Evolutionary conservation across 92 coral and sea anemone species (phyloP), one percentile per base, ranked within the genome.

Genomic region (Phenganax stokvisi): DNA sequence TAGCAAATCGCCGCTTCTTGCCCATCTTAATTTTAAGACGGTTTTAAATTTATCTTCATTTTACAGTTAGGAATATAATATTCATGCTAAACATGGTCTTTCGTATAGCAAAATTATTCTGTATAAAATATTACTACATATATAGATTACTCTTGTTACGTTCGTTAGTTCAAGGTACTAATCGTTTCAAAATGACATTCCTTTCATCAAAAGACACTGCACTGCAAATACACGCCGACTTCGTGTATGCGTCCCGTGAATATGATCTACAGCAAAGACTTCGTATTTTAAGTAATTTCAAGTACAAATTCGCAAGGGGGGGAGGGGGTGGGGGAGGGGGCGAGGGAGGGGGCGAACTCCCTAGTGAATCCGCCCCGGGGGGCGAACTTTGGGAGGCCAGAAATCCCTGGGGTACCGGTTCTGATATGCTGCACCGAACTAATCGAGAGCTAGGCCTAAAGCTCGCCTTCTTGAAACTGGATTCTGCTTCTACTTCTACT

Each of bases 121-220:
- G 73, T 3, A 68, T 68, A 68, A 68, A 68, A 68, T 61, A 68
- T 68, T 30, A 68, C 73, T 68, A 68, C 73, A 68, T 68, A 37
- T 37, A 37, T 37, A 37, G 47, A 37, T 37, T 37, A 37, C 47
- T 68, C 16, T 3, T 53, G 30, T 68, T 68, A 68, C 47, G 47
- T 12, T 68, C 13, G 73, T 68, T 37, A 30, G 53, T 68, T 1
- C 3, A 6, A 12, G 73, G 73, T 68, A 68, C 73, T 68, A 29
- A 68, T 68, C 73, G 54, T 53, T 68, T 10, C 54, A 8, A 6
- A 20, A 10, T 68, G 1, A 37, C 31, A 68, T 64, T 17, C 16
- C 12, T 4, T 10, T 1, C 47, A 0, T 30, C 73, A 30, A n/a
- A 68, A 9, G 53, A 0, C 31, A 6, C 16, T 30, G 9, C 54